Evolutionary conservation across 2,797 vertebrate genomes (phyloP).

Genomic region (Onychomys arenicola): DNA sequence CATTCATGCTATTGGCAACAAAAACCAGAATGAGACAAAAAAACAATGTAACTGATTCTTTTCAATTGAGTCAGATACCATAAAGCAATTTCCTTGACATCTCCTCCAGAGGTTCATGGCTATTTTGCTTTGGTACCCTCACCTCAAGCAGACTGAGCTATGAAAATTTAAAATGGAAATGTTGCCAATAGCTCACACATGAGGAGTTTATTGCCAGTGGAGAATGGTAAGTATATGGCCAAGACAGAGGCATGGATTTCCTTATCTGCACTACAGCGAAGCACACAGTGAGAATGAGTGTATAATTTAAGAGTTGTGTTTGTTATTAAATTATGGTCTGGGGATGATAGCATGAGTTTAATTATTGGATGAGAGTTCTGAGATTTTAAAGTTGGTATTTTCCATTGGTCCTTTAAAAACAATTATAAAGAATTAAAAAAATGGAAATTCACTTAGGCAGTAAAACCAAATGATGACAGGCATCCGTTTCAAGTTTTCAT

Average conservation of each 20-base stretch:
- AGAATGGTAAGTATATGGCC: neutral
- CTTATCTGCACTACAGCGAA: neutral
- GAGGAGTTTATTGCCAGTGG: neutral
- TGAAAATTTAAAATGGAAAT: neutral
- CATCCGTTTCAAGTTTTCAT: constrained; percentile 59
- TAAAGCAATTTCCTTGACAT: neutral
- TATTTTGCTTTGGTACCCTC: neutral
- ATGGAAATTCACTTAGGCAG: constrained; percentile 53
- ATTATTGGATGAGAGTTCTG: neutral
- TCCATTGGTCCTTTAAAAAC: constrained; percentile 45
- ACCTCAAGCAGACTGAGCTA: neutral
- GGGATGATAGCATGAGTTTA: constrained; percentile 11
- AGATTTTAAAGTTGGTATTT: constrained; percentile 52
- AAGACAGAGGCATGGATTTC: neutral
- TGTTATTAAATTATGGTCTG: constrained; percentile 22
- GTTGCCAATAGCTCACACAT: neutral
- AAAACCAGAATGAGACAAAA: neutral
- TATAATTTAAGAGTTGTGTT: neutral
- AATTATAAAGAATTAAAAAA: constrained; percentile 37
- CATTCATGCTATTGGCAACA: neutral
- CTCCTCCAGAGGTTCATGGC: neutral
- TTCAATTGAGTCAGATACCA: neutral
- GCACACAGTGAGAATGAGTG: neutral
- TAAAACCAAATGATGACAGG: constrained; percentile 32
- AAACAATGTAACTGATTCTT: neutral